Evolutionary conservation across 2,113 vertebrate species (phyloP), one percentile per base, ranked within the genome.

Genomic region (Oceanites oceanicus): DNA sequence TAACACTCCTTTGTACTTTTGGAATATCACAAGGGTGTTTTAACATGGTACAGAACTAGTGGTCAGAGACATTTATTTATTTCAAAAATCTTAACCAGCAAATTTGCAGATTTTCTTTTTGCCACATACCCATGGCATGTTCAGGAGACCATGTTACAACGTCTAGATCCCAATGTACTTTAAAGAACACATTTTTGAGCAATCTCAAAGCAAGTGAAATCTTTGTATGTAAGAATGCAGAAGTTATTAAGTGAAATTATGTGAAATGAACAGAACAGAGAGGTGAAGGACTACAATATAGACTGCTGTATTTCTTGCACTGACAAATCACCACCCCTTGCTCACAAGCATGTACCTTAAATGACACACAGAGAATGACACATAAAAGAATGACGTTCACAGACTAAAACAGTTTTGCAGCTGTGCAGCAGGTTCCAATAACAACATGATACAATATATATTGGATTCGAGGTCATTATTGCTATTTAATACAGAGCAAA

Each of bases 391-490:
- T 70, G 83, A 91, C 86, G 63, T 81, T 97, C 86, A 89, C 63
- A 88, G 72, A 52, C 78, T 77, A 56, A 84, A 93, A 78, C 16
- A 82, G 76, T 53, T 92, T 63, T 78, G 88, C 92, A 97, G 90
- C 80, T 96, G 86, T 95, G 88, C 80, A 73, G 79, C n/a, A 62
- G 74, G 61, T 94, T 96, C 90, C n/a, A 0, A 23, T 75, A 95
- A 84, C 44, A 86, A 75, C 32, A 36, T 73, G 88, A 79, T 65
- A 73, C 25, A 82, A 90, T 92, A 72, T 42, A 78, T 55, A 70
- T 34, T 76, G 40, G 32, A 65, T 91, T 91, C 92, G 92, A 96
- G 76, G 66, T 96, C 92, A 83, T 94, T 86, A 82, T 70, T 76
- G 65, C 58, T 77, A 74, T 78, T 92, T 71, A 81, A 84, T 90